A percentile compares a stretch with the other conserved stretches of the same genome.
phyloP scores from a whole-genome alignment of 1,140 invertebrate species.

The Ooceraea biroi region DNA sequence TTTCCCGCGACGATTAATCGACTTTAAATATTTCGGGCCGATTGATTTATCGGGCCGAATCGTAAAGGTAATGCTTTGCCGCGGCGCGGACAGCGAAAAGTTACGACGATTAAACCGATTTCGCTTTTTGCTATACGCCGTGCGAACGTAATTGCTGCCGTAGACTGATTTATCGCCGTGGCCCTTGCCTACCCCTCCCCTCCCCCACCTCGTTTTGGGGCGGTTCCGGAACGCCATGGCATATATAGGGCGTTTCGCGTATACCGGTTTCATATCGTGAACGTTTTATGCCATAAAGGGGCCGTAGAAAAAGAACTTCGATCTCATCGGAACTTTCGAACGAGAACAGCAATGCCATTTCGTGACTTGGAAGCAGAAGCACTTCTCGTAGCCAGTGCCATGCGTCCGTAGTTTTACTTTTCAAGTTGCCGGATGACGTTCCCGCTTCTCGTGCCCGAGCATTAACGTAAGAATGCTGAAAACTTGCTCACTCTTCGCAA shows the following conservation, averaged over 20 bases:
- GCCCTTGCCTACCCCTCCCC: neutral
- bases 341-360: conserved; percentile 47
- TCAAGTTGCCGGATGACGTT: conserved; percentile 32
- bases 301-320: conserved; percentile 25
- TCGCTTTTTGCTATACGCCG: conserved; percentile 32
- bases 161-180: conserved; percentile 57
- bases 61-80: conserved; percentile 61
- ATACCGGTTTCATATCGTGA: conserved; percentile 27
- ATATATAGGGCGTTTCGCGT: neutral
- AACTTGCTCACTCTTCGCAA: conserved; percentile 7
- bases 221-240: neutral
- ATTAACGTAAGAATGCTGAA: conserved; percentile 40
- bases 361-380: conserved; percentile 44
- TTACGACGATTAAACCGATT: conserved; percentile 61
- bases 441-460: conserved; percentile 1
- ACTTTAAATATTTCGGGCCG: conserved; percentile 68
- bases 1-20: conserved; percentile 72
- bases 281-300: conserved; percentile 28
- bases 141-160: conserved; percentile 51
- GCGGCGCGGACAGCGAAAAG: conserved; percentile 61
- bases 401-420: conserved; percentile 28
- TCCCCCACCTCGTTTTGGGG: too few species aligned
- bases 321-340: conserved; percentile 42
- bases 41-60: conserved; percentile 62
- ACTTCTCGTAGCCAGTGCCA: neutral